Percentiles rank a stretch among this genome's conserved stretches.
These are phyloP conservation scores for Eucidaris tribuloides DNA, from an alignment of 35 echinoderm and acorn worm genomes.

Conservation along the genomic window DNA sequence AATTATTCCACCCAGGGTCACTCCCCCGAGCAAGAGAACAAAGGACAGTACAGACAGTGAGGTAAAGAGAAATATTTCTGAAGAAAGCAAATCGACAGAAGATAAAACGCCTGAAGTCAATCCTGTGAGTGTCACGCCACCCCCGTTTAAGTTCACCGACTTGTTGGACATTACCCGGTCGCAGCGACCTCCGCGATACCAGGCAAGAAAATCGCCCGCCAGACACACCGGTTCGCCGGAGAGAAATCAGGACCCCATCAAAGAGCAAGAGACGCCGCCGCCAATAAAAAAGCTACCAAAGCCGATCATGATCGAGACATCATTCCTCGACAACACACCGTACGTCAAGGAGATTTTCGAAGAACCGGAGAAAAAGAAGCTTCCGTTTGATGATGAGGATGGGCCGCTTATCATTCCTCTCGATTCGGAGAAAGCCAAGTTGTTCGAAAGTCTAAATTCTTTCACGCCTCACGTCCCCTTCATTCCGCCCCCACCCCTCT, in stretches of 20 bases:
- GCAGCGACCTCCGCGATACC: not conserved
- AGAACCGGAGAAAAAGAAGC: constrained; percentile 11
- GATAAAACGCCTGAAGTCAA: not conserved
- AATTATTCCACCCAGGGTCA: too few species aligned
- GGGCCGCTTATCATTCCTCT: constrained; percentile 14
- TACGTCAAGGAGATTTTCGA: constrained; percentile 14
- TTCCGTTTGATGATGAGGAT: constrained; percentile 23
- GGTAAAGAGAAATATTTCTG: too few species aligned
- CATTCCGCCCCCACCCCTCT: constrained; percentile 12
- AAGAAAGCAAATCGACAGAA: too few species aligned
- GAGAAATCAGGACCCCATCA: not conserved
- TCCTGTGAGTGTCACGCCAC: not conserved
- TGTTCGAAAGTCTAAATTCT: constrained; percentile 16
- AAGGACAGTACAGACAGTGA: too few species aligned
- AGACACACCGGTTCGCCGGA: not conserved
- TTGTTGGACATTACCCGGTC: constrained; percentile 1
- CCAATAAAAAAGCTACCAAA: not conserved
- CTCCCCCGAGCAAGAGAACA: too few species aligned
- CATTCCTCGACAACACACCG: constrained; percentile 29
- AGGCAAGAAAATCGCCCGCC: not conserved
- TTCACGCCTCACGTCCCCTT: constrained; percentile 6
- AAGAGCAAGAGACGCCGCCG: not conserved
- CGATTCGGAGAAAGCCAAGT: constrained; percentile 16
- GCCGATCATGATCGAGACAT: constrained; percentile 42
- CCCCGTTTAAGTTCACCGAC: constrained; percentile 20